These are phyloP conservation scores for Branchipolynoe longqiensis DNA, from an alignment of 2,888 invertebrate genomes.

Conservation along the genomic window DNA sequence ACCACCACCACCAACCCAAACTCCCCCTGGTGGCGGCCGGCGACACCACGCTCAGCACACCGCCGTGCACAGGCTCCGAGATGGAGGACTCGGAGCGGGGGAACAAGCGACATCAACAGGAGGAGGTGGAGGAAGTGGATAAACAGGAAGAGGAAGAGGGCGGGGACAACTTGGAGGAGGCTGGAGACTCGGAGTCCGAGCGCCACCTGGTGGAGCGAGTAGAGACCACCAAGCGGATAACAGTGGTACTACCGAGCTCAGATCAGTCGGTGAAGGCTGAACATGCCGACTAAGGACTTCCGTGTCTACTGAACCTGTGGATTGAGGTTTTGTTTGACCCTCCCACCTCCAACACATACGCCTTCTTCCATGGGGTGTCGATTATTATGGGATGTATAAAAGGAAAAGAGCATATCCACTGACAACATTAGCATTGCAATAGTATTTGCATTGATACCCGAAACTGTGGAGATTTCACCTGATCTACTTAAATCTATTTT, in stretches of 20 bases:
- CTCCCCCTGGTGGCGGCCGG: neutral
- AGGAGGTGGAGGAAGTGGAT: neutral
- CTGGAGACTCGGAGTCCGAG: neutral
- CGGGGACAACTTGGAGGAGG: neutral
- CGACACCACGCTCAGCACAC: neutral
- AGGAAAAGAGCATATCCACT: no score
- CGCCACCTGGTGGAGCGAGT: neutral
- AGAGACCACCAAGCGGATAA: conserved; percentile 12
- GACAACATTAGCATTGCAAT: no score
- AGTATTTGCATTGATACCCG: no score
- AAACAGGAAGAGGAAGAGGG: neutral
- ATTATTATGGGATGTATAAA: no score
- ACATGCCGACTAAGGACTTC: no score
- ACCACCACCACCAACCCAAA: no score
- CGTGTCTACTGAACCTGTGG: no score
- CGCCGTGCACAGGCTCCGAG: neutral
- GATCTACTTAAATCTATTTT: no score
- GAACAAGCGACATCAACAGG: neutral
- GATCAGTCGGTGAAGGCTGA: neutral
- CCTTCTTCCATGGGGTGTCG: no score
- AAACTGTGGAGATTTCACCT: no score
- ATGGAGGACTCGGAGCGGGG: neutral
- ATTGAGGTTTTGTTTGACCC: no score
- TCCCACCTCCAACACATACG: no score
- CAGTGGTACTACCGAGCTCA: conserved; percentile 23